phyloP scores from a whole-genome alignment of 1,140 invertebrate species.

The Drosophila subpulchrella region DNA sequence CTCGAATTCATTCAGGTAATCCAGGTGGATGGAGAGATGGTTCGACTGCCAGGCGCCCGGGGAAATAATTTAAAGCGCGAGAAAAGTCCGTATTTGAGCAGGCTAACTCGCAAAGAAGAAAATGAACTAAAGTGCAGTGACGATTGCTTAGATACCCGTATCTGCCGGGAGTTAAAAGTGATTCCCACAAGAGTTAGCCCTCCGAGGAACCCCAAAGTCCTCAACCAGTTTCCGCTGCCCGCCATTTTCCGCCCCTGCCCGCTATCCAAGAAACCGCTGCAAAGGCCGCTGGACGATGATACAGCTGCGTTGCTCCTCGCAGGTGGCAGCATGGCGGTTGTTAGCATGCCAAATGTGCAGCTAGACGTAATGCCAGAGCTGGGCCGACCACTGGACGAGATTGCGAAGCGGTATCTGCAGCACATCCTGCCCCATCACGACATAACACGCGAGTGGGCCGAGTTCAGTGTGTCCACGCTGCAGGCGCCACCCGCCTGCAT shows the following conservation, averaged over 20 bases:
- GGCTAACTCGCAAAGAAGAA: conserved; percentile 22
- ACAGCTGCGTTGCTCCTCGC: conserved; percentile 66
- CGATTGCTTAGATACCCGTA: conserved; percentile 53
- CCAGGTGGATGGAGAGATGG: conserved; percentile 60
- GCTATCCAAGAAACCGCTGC: conserved; percentile 69
- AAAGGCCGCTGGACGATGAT: conserved; percentile 73
- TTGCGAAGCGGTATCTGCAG: conserved; percentile 80
- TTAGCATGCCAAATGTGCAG: conserved; percentile 76
- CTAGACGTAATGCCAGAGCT: conserved; percentile 75
- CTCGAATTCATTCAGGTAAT: conserved; percentile 41
- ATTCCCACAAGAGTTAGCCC: conserved; percentile 34
- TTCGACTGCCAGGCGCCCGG: conserved; percentile 62
- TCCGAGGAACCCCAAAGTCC: conserved; percentile 34
- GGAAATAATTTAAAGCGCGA: conserved; percentile 71
- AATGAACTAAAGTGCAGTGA: conserved; percentile 6
- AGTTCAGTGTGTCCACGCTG: conserved; percentile 81
- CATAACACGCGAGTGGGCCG: conserved; percentile 81
- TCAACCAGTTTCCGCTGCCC: conserved; percentile 64
- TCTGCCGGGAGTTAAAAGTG: conserved; percentile 49
- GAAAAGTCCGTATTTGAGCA: conserved; percentile 61
- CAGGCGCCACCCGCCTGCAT: conserved; percentile 44
- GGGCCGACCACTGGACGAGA: conserved; percentile 70
- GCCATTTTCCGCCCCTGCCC: conserved; percentile 75
- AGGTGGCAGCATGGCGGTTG: conserved; percentile 78
- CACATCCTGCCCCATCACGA: conserved; percentile 77